Evolutionary conservation across 2,888 invertebrate genomes (phyloP).

Genomic region (Lycaena phlaeas): DNA sequence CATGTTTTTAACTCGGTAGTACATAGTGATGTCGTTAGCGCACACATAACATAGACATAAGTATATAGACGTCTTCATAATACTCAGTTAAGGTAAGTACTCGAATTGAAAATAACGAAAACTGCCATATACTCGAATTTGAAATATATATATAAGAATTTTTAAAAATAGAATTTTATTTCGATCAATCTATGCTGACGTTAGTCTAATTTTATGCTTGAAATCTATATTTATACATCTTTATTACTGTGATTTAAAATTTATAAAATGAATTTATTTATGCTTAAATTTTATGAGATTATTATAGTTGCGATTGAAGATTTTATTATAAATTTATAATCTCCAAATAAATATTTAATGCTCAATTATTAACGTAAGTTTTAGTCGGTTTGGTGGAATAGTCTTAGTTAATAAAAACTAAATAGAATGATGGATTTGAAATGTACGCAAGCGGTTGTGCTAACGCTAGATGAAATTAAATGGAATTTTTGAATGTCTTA

Average conservation of each 20-base stretch:
- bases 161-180: background rate
- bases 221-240: slow-evolving; percentile 10
- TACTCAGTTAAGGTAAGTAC: background rate
- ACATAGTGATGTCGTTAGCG: slow-evolving; percentile 23
- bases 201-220: slow-evolving; percentile 1
- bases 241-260: slow-evolving; percentile 9
- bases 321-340: slow-evolving; percentile 4
- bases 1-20: slow-evolving; percentile 3
- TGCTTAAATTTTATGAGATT: background rate
- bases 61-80: background rate
- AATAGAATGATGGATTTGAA: slow-evolving; percentile 6
- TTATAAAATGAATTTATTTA: slow-evolving; percentile 1
- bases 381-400: slow-evolving; percentile 5
- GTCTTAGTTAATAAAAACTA: slow-evolving; percentile 2
- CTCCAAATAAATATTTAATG: slow-evolving; percentile 30
- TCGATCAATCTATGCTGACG: background rate
- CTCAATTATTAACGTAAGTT: slow-evolving; percentile 49
- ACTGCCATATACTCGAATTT: slow-evolving; percentile 61
- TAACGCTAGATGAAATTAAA: slow-evolving; percentile 8
- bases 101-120: no score
- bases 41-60: slow-evolving; percentile 25
- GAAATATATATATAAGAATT: background rate
- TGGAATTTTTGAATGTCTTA: slow-evolving; percentile 1
- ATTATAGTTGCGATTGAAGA: slow-evolving; percentile 3
- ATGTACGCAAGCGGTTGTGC: slow-evolving; percentile 12